These are phyloP conservation scores for Poeciliopsis gracilis DNA, from an alignment of 2,797 vertebrate genomes.

Conservation along the genomic window DNA sequence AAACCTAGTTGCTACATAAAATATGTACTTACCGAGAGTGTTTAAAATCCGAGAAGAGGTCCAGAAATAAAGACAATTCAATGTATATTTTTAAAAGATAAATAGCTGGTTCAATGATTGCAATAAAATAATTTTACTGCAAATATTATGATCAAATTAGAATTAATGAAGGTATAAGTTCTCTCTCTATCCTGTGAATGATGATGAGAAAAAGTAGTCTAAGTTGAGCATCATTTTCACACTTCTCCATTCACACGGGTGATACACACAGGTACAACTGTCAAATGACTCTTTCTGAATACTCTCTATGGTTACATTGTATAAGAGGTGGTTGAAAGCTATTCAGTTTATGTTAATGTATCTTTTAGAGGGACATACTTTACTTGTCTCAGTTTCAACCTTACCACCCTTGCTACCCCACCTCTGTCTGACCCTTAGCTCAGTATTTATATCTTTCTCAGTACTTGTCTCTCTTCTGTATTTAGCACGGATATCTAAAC, in stretches of 20 bases:
- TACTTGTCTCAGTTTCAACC: conserved; percentile 36
- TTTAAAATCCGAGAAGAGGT: neutral
- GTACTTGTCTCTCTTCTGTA: conserved; percentile 48
- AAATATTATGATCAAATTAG: neutral
- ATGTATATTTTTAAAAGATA: neutral
- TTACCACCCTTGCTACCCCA: conserved; percentile 27
- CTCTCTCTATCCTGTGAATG: neutral
- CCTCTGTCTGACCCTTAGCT: conserved; percentile 9
- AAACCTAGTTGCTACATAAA: neutral
- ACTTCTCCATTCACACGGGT: neutral
- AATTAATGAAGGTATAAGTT: neutral
- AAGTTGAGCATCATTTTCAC: neutral
- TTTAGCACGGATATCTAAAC: conserved; percentile 63
- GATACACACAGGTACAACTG: neutral
- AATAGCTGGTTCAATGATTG: neutral
- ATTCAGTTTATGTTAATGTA: neutral
- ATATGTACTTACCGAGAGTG: neutral
- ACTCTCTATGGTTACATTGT: neutral
- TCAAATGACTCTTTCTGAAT: neutral
- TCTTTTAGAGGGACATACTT: neutral
- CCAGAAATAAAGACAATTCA: neutral
- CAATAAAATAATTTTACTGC: neutral
- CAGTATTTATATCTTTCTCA: conserved; percentile 6
- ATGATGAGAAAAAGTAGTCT: neutral
- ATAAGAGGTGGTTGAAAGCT: neutral